These are phyloP conservation scores for Eira barbara DNA, from an alignment of 2,113 vertebrate genomes.

Conservation along the genomic window DNA sequence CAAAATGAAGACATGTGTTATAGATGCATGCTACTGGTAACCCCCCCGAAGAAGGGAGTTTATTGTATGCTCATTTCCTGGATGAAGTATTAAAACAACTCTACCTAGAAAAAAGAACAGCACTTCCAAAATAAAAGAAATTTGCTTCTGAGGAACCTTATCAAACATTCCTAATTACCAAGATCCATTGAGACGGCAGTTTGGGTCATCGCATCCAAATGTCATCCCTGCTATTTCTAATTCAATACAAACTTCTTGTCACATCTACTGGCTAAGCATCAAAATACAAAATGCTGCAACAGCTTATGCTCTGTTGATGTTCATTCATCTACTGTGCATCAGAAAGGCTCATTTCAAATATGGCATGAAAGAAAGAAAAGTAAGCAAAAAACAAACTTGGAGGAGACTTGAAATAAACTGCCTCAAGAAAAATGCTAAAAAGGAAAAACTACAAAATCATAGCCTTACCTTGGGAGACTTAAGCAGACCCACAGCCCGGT, in stretches of 20 bases:
- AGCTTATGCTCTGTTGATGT: slow-evolving; percentile 44
- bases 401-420: slow-evolving; percentile 19
- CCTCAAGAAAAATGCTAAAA: neutral
- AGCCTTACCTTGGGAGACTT: slow-evolving; percentile 77
- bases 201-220: slow-evolving; percentile 51
- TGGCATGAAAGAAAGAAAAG: neutral
- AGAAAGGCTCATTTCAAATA: slow-evolving; percentile 59
- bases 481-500: neutral
- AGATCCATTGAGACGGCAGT: slow-evolving; percentile 29
- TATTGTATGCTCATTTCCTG: slow-evolving; percentile 58
- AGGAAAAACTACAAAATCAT: neutral
- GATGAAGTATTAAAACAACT: slow-evolving; percentile 62
- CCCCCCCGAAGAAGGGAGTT: neutral
- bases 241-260: slow-evolving; percentile 59
- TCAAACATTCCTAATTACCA: slow-evolving; percentile 42
- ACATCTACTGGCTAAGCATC: slow-evolving; percentile 57
- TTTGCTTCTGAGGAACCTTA: slow-evolving; percentile 12
- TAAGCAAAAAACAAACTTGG: slow-evolving; percentile 47
- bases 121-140: slow-evolving; percentile 28
- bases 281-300: slow-evolving; percentile 40
- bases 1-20: slow-evolving; percentile 71
- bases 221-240: slow-evolving; percentile 51
- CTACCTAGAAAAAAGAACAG: slow-evolving; percentile 50
- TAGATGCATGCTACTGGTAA: slow-evolving; percentile 47
- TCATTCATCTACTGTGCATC: slow-evolving; percentile 63